Base-by-base conservation (phyloP, 2,797 vertebrate genomes). In the Gadopsis marmoratus region DNA sequence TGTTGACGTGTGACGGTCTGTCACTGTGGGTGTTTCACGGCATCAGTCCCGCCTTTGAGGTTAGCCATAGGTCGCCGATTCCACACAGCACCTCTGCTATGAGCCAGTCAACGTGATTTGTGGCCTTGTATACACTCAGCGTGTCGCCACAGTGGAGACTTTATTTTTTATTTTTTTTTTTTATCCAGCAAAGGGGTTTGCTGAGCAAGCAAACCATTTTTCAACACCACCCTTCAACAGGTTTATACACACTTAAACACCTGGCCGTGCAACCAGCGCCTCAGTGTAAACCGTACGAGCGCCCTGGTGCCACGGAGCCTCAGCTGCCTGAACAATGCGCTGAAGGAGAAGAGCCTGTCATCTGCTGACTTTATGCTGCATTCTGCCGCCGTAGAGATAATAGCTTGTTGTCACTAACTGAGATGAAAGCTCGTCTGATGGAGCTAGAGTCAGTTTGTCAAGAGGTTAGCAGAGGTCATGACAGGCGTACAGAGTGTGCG, bases 381-480 rank as follows among this genome's bases (percentile, higher is more conserved):
- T 76, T 71, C 71, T 81, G 56, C 45, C 51, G 64, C 59, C 45
- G 50, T 64, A 16, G 26, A 72, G 63, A 51, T 80, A 71, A 82
- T 56, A 56, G 69, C 54, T 69, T 33, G 59, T 81, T 74, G 72
- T 79, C 60, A 50, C 59, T 77, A 56, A 71, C 47, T 29, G 75
- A 70, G 75, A 78, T 67, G 59, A 81, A 55, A 78, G 81, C 71
- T 23, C 6, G 47, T 82, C 54, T 62, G 62, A 83, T 71, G 58
- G 66, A 78, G 78, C 59, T 47, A 23, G 59, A 63, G 50, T 69
- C 53, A 35, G 73, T 83, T 72, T 70, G 66, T 78, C 16, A 21
- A 69, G 63, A 75, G 54, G 62, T 64, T 67, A 61, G 26, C 26
- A 71, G 65, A 71, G 59, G 58, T 73, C 64, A 71, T 63, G 71